Evolutionary conservation across 2,797 vertebrate genomes (phyloP).

Genomic region (Acipenser transmontanus): DNA sequence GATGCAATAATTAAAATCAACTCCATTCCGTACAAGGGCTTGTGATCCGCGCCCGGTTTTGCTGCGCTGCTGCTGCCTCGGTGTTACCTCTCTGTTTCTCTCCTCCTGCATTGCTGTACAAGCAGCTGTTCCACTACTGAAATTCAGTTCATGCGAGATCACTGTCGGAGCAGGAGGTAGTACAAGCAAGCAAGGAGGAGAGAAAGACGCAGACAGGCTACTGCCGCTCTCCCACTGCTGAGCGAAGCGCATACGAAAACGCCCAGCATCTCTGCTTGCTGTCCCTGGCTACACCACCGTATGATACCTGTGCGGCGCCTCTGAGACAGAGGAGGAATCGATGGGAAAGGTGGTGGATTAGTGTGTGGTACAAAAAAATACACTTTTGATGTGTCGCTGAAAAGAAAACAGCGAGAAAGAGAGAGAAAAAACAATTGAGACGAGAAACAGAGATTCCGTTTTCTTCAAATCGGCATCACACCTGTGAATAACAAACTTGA

Average conservation of each 20-base stretch:
- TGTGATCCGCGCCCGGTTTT: conserved; percentile 62
- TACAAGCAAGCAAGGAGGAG: conserved; percentile 28
- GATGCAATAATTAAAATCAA: neutral
- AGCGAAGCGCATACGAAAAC: conserved; percentile 25
- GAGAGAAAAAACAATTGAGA: conserved; percentile 33
- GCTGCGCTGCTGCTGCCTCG: conserved; percentile 38
- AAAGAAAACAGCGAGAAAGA: conserved; percentile 17
- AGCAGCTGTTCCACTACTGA: conserved; percentile 60
- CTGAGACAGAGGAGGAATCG: conserved; percentile 36
- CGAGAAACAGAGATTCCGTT: conserved; percentile 22
- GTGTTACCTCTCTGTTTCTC: conserved; percentile 40
- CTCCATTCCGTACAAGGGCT: conserved; percentile 42
- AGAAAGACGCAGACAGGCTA: conserved; percentile 28
- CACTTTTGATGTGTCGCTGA: conserved; percentile 39
- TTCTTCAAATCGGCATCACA: conserved; percentile 2
- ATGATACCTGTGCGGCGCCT: too few species aligned
- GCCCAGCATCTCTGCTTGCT: too few species aligned
- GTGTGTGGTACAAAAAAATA: conserved; percentile 50
- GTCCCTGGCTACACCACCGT: too few species aligned
- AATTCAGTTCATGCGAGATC: conserved; percentile 43
- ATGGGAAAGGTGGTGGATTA: conserved; percentile 45
- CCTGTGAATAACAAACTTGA: conserved; percentile 41
- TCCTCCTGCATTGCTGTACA: conserved; percentile 63
- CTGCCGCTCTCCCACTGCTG: conserved; percentile 22
- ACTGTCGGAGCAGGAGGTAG: conserved; percentile 37